Base-by-base conservation (phyloP, 2,797 vertebrate species). In the Parauchenoglanis punctatus region DNA sequence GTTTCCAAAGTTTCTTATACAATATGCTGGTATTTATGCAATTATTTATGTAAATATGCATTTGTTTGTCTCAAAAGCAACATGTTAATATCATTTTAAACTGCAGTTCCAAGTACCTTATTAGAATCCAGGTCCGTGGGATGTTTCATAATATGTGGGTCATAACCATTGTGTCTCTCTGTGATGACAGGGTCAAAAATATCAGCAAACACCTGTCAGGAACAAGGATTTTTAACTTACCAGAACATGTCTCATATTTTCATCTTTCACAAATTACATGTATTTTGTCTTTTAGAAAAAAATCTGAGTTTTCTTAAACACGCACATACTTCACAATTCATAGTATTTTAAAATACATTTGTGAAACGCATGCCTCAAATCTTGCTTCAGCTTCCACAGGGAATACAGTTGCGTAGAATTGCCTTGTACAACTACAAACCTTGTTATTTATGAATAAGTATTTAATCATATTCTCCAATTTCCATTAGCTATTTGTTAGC, bases 81-180 rank as follows among this genome's bases (percentile, higher is more conserved):
- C 25, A 49, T 15, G 8, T 31, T 46, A 59, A 44, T 6, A 18
- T 28, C n/a, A 3, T 73, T 67, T 18, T 18, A 49, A 52, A 83
- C 20, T 31, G 46, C 4, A 31, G 13, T 73, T 35, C 10, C 63
- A 49, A 46, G 15, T 93, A 99, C 99, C 97, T 99, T 99, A 91
- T 93, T 95, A 90, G 96, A 85, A 0, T 99, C 98, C 93, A 99
- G 94, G 92, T 99, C 98, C 5, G 99, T 99, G 89, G 93, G 87
- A 56, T 99, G 98, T 78, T 94, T 99, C 98, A 99, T 99, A 85
- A n/a, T 93, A 35, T 63, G 85, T 3, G 97, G 96, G 89, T 99
- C 96, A 80, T 99, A 99, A 67, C 99, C 99, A 0, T 99, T 99
- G 94, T 99, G 99, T 83, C 98, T 93, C 89, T 99, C 98, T 93